Evolutionary conservation across 2,113 vertebrate species (phyloP).

Genomic region (Anolis carolinensis): DNA sequence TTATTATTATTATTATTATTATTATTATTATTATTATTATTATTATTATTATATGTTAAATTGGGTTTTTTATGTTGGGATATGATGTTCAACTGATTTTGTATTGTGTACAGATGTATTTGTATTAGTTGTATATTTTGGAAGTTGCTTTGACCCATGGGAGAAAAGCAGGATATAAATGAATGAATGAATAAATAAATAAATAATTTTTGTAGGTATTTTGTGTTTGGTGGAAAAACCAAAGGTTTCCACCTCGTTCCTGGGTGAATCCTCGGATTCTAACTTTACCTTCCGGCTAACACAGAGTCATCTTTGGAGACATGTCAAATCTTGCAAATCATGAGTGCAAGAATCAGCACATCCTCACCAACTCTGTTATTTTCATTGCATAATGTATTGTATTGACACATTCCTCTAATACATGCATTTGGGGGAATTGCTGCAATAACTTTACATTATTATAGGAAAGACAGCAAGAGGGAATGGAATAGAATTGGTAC

Average conservation of each 20-base stretch:
- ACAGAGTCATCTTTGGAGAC: neutral
- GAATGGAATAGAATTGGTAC: neutral
- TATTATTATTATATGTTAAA: too few relatives aligned
- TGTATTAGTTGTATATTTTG: too few relatives aligned
- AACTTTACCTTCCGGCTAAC: slow-evolving; percentile 46
- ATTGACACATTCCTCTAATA: slow-evolving; percentile 13
- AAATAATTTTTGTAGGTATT: slow-evolving; percentile 41
- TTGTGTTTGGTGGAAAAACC: slow-evolving; percentile 26
- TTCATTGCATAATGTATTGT: neutral
- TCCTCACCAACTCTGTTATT: slow-evolving; percentile 16
- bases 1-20: too few relatives aligned
- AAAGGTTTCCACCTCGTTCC: slow-evolving; percentile 9
- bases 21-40: too few relatives aligned
- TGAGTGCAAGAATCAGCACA: neutral
- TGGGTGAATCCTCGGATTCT: slow-evolving; percentile 29
- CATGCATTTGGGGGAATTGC: slow-evolving; percentile 22
- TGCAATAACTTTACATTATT: slow-evolving; percentile 5
- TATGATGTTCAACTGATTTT: too few relatives aligned
- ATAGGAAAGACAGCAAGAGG: slow-evolving; percentile 27
- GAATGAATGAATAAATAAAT: too few relatives aligned
- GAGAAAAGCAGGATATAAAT: too few relatives aligned
- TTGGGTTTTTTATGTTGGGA: too few relatives aligned
- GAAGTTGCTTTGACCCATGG: too few relatives aligned
- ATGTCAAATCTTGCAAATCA: slow-evolving; percentile 15
- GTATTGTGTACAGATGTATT: too few relatives aligned